Base-by-base conservation (phyloP, 2,113 vertebrate species). In the Rhinichthys klamathensis region DNA sequence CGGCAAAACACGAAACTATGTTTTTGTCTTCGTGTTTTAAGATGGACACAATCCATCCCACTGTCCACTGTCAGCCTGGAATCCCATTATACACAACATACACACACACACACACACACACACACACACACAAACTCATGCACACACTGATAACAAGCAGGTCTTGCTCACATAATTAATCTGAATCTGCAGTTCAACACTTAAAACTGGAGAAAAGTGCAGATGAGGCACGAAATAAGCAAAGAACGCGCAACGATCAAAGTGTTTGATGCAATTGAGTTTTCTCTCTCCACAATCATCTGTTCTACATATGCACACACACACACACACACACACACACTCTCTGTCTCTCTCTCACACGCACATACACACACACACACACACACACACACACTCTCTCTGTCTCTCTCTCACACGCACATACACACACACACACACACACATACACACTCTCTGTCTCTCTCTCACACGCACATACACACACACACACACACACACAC, bases 261-360 rank as follows among this genome's bases (percentile, higher is more conserved):
- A 25, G 41, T 83, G 84, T 81, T 86, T 85, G 58, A 11, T 41
- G 41, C n/a, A 61, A 58, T 25, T 72, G 54, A 75, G 76, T 83
- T 82, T 82, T 72, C 41, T 87, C 81, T 83, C 80, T 30, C 41
- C 72, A 73, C 80, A 63, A 61, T 88, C 87, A 89, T 86, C 87
- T 89, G 89, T 74, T 80, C 49, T 80, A 63, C 88, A 89, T 79
- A 86, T 89, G 88, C 54, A 84, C 56, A 65, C 76, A 77, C 65
- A 38, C 58, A 74, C 35, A 70, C 18, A 30, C 30, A 8, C 18
- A 4, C 51, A 7, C 49, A 16, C 49, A 46, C 9, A 3, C 46
- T 4, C 46, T 3, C 3, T 3, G 11, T 1, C 44, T 3, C 11
- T 3, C 44, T 1, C 44, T 3, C 44, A 11, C 44, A 11, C 44